phyloP scores from a whole-genome alignment of 2,113 vertebrate genomes.

The Propithecus coquereli region DNA sequence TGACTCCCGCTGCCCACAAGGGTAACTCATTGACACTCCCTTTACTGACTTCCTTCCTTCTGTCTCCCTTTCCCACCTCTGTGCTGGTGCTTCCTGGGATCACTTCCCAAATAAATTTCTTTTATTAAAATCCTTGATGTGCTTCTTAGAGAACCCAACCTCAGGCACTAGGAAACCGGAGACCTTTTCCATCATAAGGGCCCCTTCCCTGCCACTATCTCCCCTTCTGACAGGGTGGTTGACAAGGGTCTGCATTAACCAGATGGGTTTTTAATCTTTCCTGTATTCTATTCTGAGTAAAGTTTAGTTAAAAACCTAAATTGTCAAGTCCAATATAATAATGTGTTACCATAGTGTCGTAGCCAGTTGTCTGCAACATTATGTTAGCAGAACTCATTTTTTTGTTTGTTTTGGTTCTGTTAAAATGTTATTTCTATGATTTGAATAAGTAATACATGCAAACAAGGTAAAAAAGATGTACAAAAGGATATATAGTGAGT shows the following conservation, averaged over 20 bases:
- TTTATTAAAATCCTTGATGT: background rate
- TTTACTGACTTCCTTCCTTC: background rate
- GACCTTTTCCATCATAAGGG: background rate
- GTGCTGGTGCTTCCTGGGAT: background rate
- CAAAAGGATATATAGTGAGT: background rate
- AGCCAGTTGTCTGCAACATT: background rate
- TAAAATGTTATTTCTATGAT: background rate
- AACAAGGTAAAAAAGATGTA: background rate
- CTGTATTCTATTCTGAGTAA: background rate
- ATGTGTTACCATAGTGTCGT: background rate
- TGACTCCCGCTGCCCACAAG: background rate
- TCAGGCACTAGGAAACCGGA: background rate
- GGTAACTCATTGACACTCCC: accelerated
- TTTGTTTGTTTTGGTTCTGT: background rate
- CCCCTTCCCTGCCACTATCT: background rate
- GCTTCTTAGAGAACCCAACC: background rate
- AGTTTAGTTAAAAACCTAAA: background rate
- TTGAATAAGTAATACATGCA: background rate
- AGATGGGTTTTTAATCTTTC: background rate
- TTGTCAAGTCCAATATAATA: background rate
- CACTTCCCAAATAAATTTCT: background rate
- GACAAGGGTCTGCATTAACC: background rate
- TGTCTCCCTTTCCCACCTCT: background rate
- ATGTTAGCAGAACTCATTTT: background rate
- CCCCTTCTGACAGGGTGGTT: background rate